A percentile compares a stretch with the other conserved stretches of the same genome.
Conservation (phyloP, 2,113 vertebrate genomes). For the Pholis gunnellus region DNA sequence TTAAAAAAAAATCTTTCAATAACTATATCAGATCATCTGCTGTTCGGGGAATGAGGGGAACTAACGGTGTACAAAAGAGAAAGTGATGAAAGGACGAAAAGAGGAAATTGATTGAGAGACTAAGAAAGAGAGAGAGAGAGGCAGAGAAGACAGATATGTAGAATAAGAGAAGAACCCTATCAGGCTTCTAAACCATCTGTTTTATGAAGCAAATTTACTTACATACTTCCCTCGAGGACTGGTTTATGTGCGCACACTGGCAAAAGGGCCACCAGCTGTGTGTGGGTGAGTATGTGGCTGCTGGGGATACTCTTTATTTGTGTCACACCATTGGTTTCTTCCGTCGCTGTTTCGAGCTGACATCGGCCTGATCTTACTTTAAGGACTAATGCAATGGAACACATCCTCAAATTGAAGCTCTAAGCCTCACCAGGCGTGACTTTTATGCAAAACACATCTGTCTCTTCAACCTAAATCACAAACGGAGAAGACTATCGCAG, state of each 20-base stretch:
- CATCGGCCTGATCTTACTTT: slow-evolving; percentile 9
- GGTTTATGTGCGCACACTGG: slow-evolving; percentile 14
- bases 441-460: slow-evolving; percentile 10
- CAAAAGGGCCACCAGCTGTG: slow-evolving; percentile 37
- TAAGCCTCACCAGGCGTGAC: not conserved
- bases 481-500: not conserved
- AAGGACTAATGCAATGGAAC: slow-evolving; percentile 12
- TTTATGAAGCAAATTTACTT: slow-evolving; percentile 51
- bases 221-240: slow-evolving; percentile 16
- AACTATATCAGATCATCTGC: slow-evolving; percentile 50
- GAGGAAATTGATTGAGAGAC: slow-evolving; percentile 42
- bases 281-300: slow-evolving; percentile 17
- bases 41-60: slow-evolving; percentile 40
- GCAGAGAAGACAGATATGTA: slow-evolving; percentile 7
- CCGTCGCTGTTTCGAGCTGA: not conserved
- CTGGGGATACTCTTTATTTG: not conserved
- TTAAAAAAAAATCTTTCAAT: slow-evolving; percentile 23
- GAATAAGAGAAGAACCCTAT: slow-evolving; percentile 38
- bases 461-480: not conserved
- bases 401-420: not conserved
- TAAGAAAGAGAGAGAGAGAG: slow-evolving; percentile 17
- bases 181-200: slow-evolving; percentile 54
- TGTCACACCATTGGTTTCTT: not conserved
- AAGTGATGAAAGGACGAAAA: slow-evolving; percentile 41
- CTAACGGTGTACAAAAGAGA: slow-evolving; percentile 25